Evolutionary conservation across 2,797 vertebrate genomes (phyloP).

Genomic region (Betta splendens): DNA sequence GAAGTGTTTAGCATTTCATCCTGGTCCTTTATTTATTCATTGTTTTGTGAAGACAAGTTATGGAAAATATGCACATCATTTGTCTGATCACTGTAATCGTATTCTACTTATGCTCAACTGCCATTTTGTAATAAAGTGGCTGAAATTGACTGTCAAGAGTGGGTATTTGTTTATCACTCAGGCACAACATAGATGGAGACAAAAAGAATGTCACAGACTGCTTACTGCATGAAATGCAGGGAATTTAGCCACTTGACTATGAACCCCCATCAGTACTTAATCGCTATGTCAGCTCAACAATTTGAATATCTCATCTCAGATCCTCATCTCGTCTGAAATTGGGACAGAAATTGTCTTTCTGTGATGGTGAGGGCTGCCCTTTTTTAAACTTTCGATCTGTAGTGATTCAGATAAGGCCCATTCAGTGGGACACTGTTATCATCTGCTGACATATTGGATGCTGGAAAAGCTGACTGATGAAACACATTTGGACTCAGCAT

Average conservation of each 20-base stretch:
- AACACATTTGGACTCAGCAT: constrained; percentile 50
- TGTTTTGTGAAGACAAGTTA: background rate
- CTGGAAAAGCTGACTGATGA: constrained; percentile 42
- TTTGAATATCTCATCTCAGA: constrained; percentile 51
- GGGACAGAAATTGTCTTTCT: constrained; percentile 61
- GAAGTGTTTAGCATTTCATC: too few species aligned
- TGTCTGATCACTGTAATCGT: background rate
- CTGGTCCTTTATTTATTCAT: too few species aligned
- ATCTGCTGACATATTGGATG: constrained; percentile 60
- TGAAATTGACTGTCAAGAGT: background rate
- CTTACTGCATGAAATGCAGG: constrained; percentile 10
- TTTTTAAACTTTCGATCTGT: constrained; percentile 61
- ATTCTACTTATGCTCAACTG: constrained; percentile 9
- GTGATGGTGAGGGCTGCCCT: constrained; percentile 62
- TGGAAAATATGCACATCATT: background rate
- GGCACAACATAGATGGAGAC: background rate
- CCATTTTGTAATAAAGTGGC: constrained; percentile 8
- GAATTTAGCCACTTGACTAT: constrained; percentile 17
- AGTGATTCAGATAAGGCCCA: constrained; percentile 67
- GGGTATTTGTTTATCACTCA: constrained; percentile 3
- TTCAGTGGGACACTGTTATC: constrained; percentile 63
- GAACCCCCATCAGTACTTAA: constrained; percentile 26
- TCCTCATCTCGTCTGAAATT: constrained; percentile 58
- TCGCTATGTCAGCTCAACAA: constrained; percentile 14
- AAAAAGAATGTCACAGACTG: background rate